A percentile compares a stretch with the other conserved stretches of the same genome.
phyloP scores from a whole-genome alignment of 2,797 vertebrate genomes.

The Otolemur crassicaudatus region DNA sequence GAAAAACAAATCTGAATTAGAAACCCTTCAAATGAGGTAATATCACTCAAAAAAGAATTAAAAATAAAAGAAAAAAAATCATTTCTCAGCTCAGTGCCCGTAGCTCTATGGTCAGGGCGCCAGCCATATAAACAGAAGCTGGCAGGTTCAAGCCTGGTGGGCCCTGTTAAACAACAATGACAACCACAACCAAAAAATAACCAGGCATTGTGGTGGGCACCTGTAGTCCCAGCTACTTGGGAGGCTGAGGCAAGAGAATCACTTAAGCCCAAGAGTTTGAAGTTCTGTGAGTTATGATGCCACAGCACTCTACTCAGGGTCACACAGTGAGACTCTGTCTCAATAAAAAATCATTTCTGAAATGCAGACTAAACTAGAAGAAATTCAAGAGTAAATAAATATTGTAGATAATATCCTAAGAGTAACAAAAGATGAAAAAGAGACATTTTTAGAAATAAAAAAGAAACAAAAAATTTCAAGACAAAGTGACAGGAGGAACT shows the following conservation, averaged over 20 bases:
- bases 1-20: conserved; percentile 32
- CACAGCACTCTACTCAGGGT: too few relatives aligned
- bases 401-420: not conserved
- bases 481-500: not conserved
- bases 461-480: conserved; percentile 24
- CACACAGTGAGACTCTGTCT: too few relatives aligned
- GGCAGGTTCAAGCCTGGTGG: too few relatives aligned
- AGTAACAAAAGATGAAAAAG: not conserved
- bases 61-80: not conserved
- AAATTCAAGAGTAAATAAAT: conserved; percentile 18
- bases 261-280: too few relatives aligned
- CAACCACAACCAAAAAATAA: too few relatives aligned
- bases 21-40: not conserved
- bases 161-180: too few relatives aligned
- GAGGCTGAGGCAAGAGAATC: too few relatives aligned
- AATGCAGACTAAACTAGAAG: conserved; percentile 39
- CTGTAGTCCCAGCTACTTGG: too few relatives aligned
- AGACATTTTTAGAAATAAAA: conserved; percentile 2
- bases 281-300: too few relatives aligned
- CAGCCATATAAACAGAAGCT: too few relatives aligned
- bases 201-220: too few relatives aligned
- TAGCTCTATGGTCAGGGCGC: too few relatives aligned
- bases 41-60: not conserved
- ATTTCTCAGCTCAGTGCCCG: not conserved
- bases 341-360: not conserved